Conservation (phyloP, 2,888 invertebrate genomes). For the Apodemia mormo region DNA sequence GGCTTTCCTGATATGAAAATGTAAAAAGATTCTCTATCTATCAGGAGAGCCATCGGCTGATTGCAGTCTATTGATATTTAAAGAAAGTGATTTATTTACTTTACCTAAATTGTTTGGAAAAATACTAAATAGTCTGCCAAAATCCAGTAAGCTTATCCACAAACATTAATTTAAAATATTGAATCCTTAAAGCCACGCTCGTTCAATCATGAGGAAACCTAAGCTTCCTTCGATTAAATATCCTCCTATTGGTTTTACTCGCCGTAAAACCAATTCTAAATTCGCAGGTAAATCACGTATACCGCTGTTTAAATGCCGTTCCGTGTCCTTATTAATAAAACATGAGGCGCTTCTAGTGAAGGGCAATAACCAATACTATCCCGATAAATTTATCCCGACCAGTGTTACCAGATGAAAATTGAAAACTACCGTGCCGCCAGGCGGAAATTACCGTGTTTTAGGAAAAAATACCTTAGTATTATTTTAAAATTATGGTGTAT, state of each 20-base stretch:
- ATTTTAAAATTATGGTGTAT: too few species aligned
- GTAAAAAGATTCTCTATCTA: too few species aligned
- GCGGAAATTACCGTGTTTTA: too few species aligned
- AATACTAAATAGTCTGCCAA: background rate
- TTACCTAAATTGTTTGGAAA: too few species aligned
- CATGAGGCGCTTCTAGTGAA: background rate
- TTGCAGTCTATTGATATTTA: too few species aligned
- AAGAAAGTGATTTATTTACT: too few species aligned
- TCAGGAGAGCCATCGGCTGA: too few species aligned
- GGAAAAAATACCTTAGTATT: too few species aligned
- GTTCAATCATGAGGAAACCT: background rate
- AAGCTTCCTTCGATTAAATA: background rate
- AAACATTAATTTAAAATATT: background rate
- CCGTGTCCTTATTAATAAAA: background rate
- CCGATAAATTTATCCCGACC: background rate
- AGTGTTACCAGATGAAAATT: too few species aligned
- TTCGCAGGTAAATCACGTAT: background rate
- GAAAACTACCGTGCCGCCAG: too few species aligned
- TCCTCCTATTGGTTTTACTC: background rate
- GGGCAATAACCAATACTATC: background rate
- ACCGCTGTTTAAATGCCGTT: background rate
- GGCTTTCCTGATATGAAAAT: too few species aligned
- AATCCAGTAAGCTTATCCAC: background rate
- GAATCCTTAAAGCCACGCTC: background rate
- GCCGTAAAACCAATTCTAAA: conserved; percentile 1